These are phyloP conservation scores for Staurois parvus DNA, from an alignment of 2,797 vertebrate genomes.

Conservation along the genomic window DNA sequence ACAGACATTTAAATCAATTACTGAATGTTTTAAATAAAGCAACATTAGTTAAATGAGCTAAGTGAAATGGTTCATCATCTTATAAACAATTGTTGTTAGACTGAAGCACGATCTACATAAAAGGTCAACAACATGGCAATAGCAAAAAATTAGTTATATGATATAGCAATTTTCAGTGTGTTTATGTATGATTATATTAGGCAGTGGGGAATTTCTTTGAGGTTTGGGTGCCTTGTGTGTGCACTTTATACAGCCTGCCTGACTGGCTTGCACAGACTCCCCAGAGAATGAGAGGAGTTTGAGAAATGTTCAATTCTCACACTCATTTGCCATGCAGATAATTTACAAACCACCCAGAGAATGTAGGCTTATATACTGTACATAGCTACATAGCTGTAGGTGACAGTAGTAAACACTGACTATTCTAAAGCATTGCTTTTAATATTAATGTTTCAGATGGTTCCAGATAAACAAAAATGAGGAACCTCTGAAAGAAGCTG, in stretches of 20 bases:
- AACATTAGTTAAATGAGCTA: too few species aligned
- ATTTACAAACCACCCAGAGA: neutral
- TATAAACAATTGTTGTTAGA: too few species aligned
- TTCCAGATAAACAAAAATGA: neutral
- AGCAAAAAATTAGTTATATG: neutral
- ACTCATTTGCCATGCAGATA: neutral
- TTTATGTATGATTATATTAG: conserved; percentile 23
- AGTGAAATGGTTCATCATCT: too few species aligned
- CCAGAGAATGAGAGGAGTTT: conserved; percentile 14
- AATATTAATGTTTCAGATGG: neutral
- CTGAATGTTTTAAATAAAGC: too few species aligned
- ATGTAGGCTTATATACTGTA: neutral
- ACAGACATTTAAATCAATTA: too few species aligned
- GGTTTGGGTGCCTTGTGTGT: neutral
- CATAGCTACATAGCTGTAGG: neutral
- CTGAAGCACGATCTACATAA: too few species aligned
- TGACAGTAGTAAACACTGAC: neutral
- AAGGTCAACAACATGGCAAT: neutral
- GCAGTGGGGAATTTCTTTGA: conserved; percentile 39
- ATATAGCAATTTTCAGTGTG: neutral
- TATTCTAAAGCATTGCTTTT: neutral
- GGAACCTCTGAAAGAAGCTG: too few species aligned
- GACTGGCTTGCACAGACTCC: conserved; percentile 24
- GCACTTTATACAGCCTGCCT: conserved; percentile 8
- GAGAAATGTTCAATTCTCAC: conserved; percentile 41